These are phyloP conservation scores for Noctua fimbriata DNA, from an alignment of 2,888 invertebrate genomes.

Conservation along the genomic window DNA sequence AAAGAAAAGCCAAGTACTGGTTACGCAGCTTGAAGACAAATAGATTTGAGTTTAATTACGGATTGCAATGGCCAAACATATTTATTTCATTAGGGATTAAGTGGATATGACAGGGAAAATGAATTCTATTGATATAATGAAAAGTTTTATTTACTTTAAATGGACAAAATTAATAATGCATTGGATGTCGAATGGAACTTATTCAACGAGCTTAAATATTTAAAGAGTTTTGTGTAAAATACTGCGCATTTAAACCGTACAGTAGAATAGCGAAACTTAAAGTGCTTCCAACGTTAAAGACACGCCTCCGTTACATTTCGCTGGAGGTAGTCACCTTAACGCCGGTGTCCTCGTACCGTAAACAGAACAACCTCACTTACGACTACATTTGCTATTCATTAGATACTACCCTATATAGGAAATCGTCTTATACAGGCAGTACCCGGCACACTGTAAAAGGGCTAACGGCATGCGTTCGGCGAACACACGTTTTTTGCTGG, in stretches of 20 bases:
- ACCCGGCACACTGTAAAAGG: constrained; percentile 78
- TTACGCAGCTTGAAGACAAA: constrained; percentile 44
- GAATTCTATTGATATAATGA: not conserved
- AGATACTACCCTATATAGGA: constrained; percentile 83
- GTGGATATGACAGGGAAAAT: not conserved
- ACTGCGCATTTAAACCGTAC: not conserved
- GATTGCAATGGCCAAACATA: not conserved
- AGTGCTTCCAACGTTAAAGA: constrained; percentile 26
- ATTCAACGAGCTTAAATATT: constrained; percentile 7
- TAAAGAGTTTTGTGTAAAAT: constrained; percentile 17
- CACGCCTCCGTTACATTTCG: constrained; percentile 57
- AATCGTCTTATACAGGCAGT: constrained; percentile 76
- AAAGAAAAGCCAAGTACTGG: constrained; percentile 47
- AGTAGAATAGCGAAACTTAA: constrained; percentile 13
- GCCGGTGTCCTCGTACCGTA: constrained; percentile 71
- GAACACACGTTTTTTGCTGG: constrained; percentile 74
- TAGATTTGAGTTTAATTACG: constrained; percentile 28
- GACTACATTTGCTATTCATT: constrained; percentile 85
- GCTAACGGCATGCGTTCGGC: constrained; percentile 74
- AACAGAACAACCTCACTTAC: constrained; percentile 78
- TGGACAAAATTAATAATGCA: not conserved
- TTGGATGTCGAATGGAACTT: not conserved
- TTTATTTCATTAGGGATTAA: not conserved
- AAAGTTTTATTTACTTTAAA: not conserved
- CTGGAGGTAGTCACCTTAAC: constrained; percentile 71